Base-by-base conservation (phyloP, 2,797 vertebrate genomes). In the Hyperoplus immaculatus region DNA sequence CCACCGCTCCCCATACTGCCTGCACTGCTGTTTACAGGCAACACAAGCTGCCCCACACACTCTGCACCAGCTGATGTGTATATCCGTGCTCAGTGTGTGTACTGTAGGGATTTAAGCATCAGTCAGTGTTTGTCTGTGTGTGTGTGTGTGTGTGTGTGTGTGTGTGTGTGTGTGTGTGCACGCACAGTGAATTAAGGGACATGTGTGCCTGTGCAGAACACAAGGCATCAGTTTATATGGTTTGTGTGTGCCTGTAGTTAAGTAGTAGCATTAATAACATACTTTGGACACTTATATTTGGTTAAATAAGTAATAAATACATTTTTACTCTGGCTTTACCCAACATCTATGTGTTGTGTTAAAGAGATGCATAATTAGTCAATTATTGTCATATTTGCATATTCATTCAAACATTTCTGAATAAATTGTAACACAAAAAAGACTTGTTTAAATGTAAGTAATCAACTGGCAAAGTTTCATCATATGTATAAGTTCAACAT, bases 21-120 rank as follows among this genome's bases (percentile, higher is more conserved):
- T 78, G 80, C 80, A 46, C 89, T 80, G 82, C 84, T 95, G 93
- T 95, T 95, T 95, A 95, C 93, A 93, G 78, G 90, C 93, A 95
- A 95, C 93, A 94, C 94, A 94, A 94, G 92, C 94, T 94, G 93
- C 90, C 72, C 53, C 36, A 74, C 2, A n/a, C 47, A 47, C 80
- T 69, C 84, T 72, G 84, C 87, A 83, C 76, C 82, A 78, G 83
- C 77, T 82, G 80, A 85, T 83, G 87, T 82, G 85, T 84, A 67
- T 86, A 66, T 87, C 55, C 60, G 43, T 38, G 65, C 62, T 67
- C 13, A 39, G 59, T 71, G 76, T 81, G 57, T 70, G 69, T 75
- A 41, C 75, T 56, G 18, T 7, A 41, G 64, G 75, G 72, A 71
- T 70, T 75, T 51, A 53, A 39, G 67, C 58, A 49, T 14, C 45